These are phyloP conservation scores for Anabacerthia variegaticeps DNA, from an alignment of 2,797 vertebrate genomes.

Conservation along the genomic window DNA sequence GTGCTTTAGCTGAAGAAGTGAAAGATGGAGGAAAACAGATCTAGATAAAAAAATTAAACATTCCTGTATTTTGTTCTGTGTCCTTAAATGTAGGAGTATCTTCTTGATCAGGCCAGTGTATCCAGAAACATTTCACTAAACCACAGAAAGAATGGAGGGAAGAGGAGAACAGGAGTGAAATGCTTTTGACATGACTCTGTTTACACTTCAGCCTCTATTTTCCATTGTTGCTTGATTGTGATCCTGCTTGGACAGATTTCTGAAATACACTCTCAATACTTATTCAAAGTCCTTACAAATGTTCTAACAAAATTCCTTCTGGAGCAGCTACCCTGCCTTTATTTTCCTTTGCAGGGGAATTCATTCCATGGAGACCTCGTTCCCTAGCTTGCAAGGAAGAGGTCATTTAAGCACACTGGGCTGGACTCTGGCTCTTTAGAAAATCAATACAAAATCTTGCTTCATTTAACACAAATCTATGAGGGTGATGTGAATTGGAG, in stretches of 20 bases:
- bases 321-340: conserved; percentile 9
- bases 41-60: neutral
- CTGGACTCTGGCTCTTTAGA: neutral
- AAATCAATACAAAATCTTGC: conserved; percentile 21
- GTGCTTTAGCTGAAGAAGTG: neutral
- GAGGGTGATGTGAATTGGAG: neutral
- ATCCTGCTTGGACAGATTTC: conserved; percentile 42
- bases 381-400: neutral
- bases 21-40: neutral
- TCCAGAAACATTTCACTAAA: neutral
- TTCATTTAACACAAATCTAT: conserved; percentile 46
- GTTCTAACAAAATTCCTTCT: conserved; percentile 38
- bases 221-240: conserved; percentile 19
- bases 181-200: conserved; percentile 18
- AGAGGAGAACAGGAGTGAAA: neutral
- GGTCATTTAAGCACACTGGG: conserved; percentile 24
- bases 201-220: conserved; percentile 26
- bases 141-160: neutral
- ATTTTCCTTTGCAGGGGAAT: neutral
- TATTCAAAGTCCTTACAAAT: conserved; percentile 51
- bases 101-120: neutral
- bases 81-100: neutral
- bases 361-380: conserved; percentile 33
- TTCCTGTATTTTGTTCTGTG: neutral
- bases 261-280: neutral